Evolutionary conservation across 2,888 invertebrate genomes (phyloP).

Genomic region (Charanyca ferruginea): DNA sequence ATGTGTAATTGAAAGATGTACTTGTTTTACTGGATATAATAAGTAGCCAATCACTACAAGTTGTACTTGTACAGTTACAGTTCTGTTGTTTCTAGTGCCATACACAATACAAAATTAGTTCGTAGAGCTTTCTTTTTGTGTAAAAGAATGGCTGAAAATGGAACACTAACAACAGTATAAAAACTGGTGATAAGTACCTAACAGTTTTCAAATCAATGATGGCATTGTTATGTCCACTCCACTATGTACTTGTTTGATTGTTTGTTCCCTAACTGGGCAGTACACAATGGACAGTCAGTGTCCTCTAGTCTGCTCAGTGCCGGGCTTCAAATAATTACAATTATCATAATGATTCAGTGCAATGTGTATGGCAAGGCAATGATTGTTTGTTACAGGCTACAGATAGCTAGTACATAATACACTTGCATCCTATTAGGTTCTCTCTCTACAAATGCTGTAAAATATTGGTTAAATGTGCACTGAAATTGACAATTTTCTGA

Average conservation of each 20-base stretch:
- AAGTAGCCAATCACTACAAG: background rate
- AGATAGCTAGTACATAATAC: background rate
- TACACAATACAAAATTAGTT: background rate
- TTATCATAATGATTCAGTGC: constrained; percentile 37
- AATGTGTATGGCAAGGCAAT: constrained; percentile 12
- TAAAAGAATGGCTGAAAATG: background rate
- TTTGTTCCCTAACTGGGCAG: background rate
- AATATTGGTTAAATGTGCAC: background rate
- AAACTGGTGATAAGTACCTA: background rate
- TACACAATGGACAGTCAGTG: constrained; percentile 18
- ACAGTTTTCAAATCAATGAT: background rate
- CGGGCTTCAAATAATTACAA: constrained; percentile 23
- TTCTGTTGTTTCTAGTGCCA: background rate
- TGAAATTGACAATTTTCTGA: background rate
- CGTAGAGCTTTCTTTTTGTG: background rate
- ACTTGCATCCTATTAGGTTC: background rate
- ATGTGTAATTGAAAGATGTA: constrained; percentile 3
- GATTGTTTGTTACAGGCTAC: constrained; percentile 7
- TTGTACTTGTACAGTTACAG: background rate
- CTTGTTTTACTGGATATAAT: background rate
- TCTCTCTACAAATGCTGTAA: background rate
- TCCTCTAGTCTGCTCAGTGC: background rate
- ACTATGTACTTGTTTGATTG: background rate
- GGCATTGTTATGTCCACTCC: background rate
- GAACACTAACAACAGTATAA: background rate